Evolutionary conservation across 37 sponge, comb jelly and placozoan species (phyloP).

Genomic region (Aplysina aerophoba): DNA sequence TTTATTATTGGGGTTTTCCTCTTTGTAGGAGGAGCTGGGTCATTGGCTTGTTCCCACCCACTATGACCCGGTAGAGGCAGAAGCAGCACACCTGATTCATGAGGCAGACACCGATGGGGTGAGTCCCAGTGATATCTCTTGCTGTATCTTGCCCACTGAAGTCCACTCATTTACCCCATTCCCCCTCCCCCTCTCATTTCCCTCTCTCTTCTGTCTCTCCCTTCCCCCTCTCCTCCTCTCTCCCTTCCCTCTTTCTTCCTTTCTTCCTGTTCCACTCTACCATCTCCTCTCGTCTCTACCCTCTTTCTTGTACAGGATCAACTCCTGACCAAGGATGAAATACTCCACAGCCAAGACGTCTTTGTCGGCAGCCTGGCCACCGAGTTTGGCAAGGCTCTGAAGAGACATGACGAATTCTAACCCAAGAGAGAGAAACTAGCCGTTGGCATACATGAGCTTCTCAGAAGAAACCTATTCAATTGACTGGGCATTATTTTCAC

Average conservation of each 20-base stretch:
- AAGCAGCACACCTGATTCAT: slow-evolving; percentile 90
- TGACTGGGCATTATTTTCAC: too few species aligned
- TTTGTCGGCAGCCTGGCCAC: slow-evolving; percentile 97
- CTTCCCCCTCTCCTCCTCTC: background rate
- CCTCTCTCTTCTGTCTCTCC: background rate
- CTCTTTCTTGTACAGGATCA: slow-evolving; percentile 58
- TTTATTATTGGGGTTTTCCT: too few species aligned
- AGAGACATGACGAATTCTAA: slow-evolving; percentile 88
- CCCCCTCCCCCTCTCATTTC: background rate
- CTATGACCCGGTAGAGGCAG: slow-evolving; percentile 83
- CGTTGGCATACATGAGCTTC: too few species aligned
- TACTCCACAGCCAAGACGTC: slow-evolving; percentile 79
- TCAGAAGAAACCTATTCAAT: too few species aligned
- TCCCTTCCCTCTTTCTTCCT: background rate
- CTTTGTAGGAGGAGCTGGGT: slow-evolving; percentile 47
- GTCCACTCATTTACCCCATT: background rate
- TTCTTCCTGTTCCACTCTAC: background rate
- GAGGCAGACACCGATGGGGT: slow-evolving; percentile 84
- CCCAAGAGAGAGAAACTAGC: too few species aligned
- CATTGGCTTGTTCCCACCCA: slow-evolving; percentile 71
- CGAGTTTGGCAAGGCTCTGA: slow-evolving; percentile 83
- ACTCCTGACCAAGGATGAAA: slow-evolving; percentile 77
- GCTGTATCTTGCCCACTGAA: background rate
- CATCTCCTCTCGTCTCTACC: background rate
- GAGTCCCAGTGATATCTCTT: background rate